Evolutionary conservation across 2,113 vertebrate genomes (phyloP), one percentile per base, ranked within the genome.

Genomic region (Toxotes jaculatrix): DNA sequence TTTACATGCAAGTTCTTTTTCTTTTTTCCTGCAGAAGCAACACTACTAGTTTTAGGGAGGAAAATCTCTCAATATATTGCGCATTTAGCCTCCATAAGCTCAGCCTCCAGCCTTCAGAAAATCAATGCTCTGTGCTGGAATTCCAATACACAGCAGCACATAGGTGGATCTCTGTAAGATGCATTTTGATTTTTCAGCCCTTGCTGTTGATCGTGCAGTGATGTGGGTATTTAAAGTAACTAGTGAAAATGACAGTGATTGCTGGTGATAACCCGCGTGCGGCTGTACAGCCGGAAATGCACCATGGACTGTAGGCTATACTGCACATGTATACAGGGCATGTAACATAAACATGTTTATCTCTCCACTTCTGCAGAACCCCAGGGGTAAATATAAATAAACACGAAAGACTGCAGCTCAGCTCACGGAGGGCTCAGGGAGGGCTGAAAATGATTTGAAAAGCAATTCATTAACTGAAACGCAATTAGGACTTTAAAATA

Each of bases 321-420:
- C 11, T 38, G 43, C 23, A 38, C n/a, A 62, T 27, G 61, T 64
- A 69, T 40, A 42, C 17, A 32, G 43, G 42, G 6, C 27, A 42
- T 17, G 45, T 62, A 75, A 80, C 57, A 59, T 81, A 85, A 89
- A 87, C 47, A 80, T 82, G 84, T 87, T 85, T 85, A 79, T 83
- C 42, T 62, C 81, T 68, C 21, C 61, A 49, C 61, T 77, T 56
- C 72, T 75, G 82, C 53, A 76, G 81, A 72, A 11, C 81, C 84
- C 57, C 73, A n/a, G 27, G 63, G 79, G 86, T 34, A 40, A 34
- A 68, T 38, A 68, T 43, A 77, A 65, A 80, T 53, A 79, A 66
- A 77, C 51, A 74, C 43, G 40, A 55, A 61, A 57, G 61, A 19
- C 43, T 74, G 55, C 9, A 45, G 74, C 32, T 75, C 9, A 45